Evolutionary conservation across 1,140 invertebrate species (phyloP), one percentile per base, ranked within the genome.

Genomic region (Globodera ellingtonae): DNA sequence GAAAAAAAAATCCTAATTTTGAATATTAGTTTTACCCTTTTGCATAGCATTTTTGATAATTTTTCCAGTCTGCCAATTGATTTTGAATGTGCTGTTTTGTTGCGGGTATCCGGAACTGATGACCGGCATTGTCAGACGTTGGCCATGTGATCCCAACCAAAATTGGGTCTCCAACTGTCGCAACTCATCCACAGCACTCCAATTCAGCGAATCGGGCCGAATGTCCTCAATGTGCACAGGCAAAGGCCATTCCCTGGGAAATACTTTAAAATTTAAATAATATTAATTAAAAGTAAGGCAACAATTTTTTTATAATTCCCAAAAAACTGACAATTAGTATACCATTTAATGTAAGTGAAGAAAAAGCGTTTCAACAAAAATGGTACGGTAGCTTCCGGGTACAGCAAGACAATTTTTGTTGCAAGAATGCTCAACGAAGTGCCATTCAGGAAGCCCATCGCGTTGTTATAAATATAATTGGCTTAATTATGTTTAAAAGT

Each of bases 291-390:
- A 35, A 35, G 2, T n/a, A n/a, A n/a, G n/a, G n/a, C n/a, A n/a
- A n/a, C n/a, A n/a, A n/a, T n/a, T n/a, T n/a, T 71, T 35, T 35
- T 35, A 35, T 2, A 35, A 35, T 35, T 35, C 35, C 44, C 44
- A 69, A 69, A 69, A 69, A 69, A 24, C 24, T 24, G 24, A 8
- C 8, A 8, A 24, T 24, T 8, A n/a, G n/a, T n/a, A 8, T 46
- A 72, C 71, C 71, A 72, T 21, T 5, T 44, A 18, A 6, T 35
- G 21, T 72, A 72, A 72, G 52, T 44, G 52, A 72, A 72, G 21
- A 72, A 72, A 24, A 72, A 72, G 5, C 52, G 47, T 44, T 72
- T 24, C 24, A 72, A 35, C 71, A 72, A 10, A 72, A 72, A 72
- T n/a, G 71, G 71, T 44, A 72, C 71, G 21, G 71, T 50, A 46